Evolutionary conservation across 2,797 vertebrate genomes (phyloP).

Genomic region (Peromyscus melanophrys): DNA sequence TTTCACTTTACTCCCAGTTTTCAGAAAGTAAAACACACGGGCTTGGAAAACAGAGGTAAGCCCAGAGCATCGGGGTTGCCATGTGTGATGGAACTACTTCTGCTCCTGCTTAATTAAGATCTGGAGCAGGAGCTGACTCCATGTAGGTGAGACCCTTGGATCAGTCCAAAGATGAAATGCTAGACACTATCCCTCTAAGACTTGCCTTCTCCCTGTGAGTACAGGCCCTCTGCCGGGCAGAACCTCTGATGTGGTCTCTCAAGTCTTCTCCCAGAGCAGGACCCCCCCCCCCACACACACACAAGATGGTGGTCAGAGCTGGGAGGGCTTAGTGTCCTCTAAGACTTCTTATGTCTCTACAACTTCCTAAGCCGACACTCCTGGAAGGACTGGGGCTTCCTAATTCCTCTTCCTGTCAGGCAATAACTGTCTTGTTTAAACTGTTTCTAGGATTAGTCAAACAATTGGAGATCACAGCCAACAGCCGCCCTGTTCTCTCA

Average conservation of each 20-base stretch:
- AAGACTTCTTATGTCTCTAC: not conserved
- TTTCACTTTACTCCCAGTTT: not conserved
- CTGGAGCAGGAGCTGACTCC: not conserved
- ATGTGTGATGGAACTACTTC: not conserved
- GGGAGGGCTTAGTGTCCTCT: not conserved
- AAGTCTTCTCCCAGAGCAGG: no score
- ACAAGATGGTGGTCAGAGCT: not conserved
- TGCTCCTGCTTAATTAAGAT: not conserved
- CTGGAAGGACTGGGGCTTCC: constrained; percentile 58
- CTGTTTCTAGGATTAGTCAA: constrained; percentile 87
- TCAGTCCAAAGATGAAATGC: not conserved
- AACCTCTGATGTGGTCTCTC: not conserved
- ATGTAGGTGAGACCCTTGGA: not conserved
- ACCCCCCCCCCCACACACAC: not conserved
- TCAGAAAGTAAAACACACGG: constrained; percentile 38
- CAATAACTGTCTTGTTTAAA: constrained; percentile 86
- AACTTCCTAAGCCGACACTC: constrained; percentile 3
- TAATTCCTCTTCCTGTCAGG: constrained; percentile 85
- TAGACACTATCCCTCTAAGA: not conserved
- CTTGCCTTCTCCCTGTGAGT: not conserved
- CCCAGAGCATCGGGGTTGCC: not conserved
- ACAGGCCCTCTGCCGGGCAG: not conserved
- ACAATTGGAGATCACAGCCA: constrained; percentile 88
- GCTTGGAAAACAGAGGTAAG: not conserved
- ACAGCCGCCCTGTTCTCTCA: constrained; percentile 80